Percentiles rank a stretch among this genome's conserved stretches.
Evolutionary conservation across 1,140 invertebrate species (phyloP).

Genomic region (Homarus americanus): DNA sequence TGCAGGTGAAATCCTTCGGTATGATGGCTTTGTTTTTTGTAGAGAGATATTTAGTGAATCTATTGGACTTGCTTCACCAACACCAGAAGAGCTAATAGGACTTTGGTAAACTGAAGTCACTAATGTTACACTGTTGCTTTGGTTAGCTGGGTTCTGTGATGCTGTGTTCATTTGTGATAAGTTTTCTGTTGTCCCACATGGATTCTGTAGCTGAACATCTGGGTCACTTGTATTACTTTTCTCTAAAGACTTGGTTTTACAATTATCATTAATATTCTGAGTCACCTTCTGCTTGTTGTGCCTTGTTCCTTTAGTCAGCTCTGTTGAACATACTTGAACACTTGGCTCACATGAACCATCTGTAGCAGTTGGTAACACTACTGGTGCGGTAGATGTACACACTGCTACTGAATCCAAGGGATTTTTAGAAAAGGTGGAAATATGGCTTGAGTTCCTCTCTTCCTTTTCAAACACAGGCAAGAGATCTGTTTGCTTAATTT

Average conservation of each 20-base stretch:
- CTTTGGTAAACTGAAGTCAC: conserved; percentile 58
- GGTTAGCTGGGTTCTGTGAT: neutral
- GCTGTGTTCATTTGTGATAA: neutral
- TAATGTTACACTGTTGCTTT: conserved; percentile 6
- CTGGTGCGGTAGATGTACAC: neutral
- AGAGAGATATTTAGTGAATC: conserved; percentile 10
- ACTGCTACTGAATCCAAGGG: neutral
- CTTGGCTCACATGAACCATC: neutral
- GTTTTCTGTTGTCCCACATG: neutral
- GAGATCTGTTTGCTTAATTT: neutral
- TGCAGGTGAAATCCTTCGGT: conserved; percentile 50
- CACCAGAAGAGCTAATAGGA: conserved; percentile 31
- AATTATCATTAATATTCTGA: neutral
- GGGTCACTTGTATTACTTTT: neutral
- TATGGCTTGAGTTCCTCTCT: no score
- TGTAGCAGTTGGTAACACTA: neutral
- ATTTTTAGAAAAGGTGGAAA: neutral
- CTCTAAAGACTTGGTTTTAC: neutral
- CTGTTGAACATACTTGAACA: neutral
- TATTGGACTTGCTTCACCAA: neutral
- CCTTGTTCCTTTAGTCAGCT: neutral
- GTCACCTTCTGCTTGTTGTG: neutral
- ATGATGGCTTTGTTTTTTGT: neutral
- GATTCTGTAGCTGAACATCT: neutral
- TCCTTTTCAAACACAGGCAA: no score